Evolutionary conservation across 2,888 invertebrate genomes (phyloP).

Genomic region (Pristionchus fissidentatus): DNA sequence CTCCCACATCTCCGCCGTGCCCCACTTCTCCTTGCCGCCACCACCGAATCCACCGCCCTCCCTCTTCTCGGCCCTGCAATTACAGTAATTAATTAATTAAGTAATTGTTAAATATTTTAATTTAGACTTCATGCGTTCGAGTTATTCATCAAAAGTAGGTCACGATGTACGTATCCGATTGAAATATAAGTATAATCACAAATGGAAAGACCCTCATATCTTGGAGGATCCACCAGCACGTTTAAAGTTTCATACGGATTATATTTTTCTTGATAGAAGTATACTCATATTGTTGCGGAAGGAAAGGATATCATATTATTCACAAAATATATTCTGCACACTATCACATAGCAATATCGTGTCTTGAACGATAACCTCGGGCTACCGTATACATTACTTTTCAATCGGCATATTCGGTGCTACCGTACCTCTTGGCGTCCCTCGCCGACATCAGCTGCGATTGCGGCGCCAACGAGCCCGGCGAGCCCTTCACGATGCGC

Average conservation of each 20-base stretch:
- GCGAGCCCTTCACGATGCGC: neutral
- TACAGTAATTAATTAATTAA: neutral
- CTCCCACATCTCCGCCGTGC: conserved; percentile 41
- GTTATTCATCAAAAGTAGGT: too few relatives aligned
- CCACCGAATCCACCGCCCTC: too few relatives aligned
- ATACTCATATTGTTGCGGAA: too few relatives aligned
- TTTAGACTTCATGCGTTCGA: neutral
- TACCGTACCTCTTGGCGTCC: neutral
- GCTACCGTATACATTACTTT: neutral
- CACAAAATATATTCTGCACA: too few relatives aligned
- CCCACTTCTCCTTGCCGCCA: conserved; percentile 36
- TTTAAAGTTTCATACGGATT: too few relatives aligned
- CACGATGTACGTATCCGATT: too few relatives aligned
- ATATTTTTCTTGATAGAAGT: too few relatives aligned
- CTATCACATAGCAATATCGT: too few relatives aligned
- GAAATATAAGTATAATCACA: too few relatives aligned
- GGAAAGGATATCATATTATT: too few relatives aligned
- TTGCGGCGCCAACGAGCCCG: conserved; percentile 2
- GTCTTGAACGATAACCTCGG: neutral
- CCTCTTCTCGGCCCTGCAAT: conserved; percentile 12
- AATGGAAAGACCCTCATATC: too few relatives aligned
- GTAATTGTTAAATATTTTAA: neutral
- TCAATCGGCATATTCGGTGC: neutral
- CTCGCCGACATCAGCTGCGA: conserved; percentile 41
- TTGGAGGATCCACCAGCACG: too few relatives aligned